A percentile compares a stretch with the other conserved stretches of the same genome.
Conservation (phyloP, 2,113 vertebrate species). For the Podilymbus podiceps region DNA sequence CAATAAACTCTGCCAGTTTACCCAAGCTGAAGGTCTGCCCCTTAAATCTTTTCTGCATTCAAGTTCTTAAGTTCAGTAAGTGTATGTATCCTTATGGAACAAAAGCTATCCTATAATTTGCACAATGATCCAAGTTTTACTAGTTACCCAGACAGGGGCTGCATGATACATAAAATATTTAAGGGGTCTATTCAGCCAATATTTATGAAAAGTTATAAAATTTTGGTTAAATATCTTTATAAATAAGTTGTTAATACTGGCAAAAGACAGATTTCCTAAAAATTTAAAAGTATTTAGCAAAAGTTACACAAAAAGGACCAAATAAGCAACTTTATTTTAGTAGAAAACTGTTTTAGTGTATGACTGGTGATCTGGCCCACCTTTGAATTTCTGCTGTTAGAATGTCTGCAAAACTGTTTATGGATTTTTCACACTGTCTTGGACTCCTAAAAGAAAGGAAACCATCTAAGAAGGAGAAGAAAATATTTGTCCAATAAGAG, state of each 20-base stretch:
- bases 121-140: conserved; percentile 46
- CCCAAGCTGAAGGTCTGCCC: conserved; percentile 45
- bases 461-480: not conserved
- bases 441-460: not conserved
- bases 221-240: conserved; percentile 63
- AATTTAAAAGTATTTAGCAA: conserved; percentile 78
- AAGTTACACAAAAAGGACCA: conserved; percentile 75
- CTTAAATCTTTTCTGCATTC: conserved; percentile 64
- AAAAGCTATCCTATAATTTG: not conserved
- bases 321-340: conserved; percentile 64
- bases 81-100: conserved; percentile 37
- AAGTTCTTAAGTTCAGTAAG: conserved; percentile 61
- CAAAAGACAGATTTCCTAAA: conserved; percentile 69
- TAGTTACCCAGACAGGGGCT: conserved; percentile 67
- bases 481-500: not conserved
- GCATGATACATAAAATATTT: conserved; percentile 62
- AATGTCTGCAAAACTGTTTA: not conserved
- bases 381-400: not conserved
- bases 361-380: not conserved
- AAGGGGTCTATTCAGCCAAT: conserved; percentile 60
- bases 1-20: conserved; percentile 33
- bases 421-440: not conserved
- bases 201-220: conserved; percentile 63
- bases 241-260: conserved; percentile 58
- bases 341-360: conserved; percentile 68